Evolutionary conservation across 2,113 vertebrate genomes (phyloP).

Genomic region (Cyprinodon variegatus): DNA sequence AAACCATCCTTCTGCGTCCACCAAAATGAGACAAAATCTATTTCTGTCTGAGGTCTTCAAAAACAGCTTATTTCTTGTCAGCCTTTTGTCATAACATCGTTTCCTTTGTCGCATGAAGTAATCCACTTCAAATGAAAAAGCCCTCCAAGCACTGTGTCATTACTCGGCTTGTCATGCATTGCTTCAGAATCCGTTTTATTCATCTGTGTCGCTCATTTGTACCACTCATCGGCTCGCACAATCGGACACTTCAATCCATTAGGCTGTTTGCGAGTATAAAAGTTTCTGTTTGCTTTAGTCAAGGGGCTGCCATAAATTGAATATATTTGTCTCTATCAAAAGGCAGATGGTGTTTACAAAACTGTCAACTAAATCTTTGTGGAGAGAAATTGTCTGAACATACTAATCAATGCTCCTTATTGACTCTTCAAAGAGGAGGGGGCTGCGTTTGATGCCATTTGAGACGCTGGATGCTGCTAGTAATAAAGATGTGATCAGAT

Average conservation of each 20-base stretch:
- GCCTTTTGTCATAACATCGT: conserved; percentile 62
- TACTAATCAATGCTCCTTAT: conserved; percentile 47
- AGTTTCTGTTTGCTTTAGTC: conserved; percentile 57
- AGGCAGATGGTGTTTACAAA: conserved; percentile 42
- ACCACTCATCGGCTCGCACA: conserved; percentile 40
- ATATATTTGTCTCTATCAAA: conserved; percentile 64
- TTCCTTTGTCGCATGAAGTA: conserved; percentile 64
- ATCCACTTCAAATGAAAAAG: conserved; percentile 67
- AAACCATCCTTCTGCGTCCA: conserved; percentile 27
- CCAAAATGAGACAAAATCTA: conserved; percentile 53
- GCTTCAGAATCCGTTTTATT: conserved; percentile 58
- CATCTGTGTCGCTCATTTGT: conserved; percentile 56
- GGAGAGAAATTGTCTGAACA: conserved; percentile 31
- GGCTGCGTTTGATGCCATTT: conserved; percentile 14
- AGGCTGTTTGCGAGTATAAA: conserved; percentile 60
- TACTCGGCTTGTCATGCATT: conserved; percentile 61
- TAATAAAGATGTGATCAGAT: conserved; percentile 23
- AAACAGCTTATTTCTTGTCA: conserved; percentile 61
- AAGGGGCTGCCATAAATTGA: conserved; percentile 54
- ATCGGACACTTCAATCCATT: conserved; percentile 65
- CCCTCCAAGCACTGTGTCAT: conserved; percentile 58
- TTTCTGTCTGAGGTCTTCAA: conserved; percentile 66
- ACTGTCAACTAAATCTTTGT: conserved; percentile 48
- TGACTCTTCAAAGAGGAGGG: conserved; percentile 36
- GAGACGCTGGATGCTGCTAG: conserved; percentile 13